Base-by-base conservation (phyloP, 2,888 invertebrate genomes). In the Dilophus febrilis region DNA sequence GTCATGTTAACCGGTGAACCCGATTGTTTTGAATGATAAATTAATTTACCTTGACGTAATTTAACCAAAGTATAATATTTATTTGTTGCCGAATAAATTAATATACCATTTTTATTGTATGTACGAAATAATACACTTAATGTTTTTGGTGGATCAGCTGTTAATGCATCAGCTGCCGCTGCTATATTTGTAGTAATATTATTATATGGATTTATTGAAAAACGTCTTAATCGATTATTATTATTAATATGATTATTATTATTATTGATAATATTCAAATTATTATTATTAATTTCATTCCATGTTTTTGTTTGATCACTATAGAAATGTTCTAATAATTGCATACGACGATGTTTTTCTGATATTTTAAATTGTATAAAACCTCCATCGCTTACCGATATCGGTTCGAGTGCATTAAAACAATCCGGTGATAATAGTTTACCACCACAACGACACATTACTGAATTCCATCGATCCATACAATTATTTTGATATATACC, bases 51-150 rank as follows among this genome's bases (percentile, higher is more conserved):
- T 45, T 74, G 72, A 32, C 72, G 64, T 17, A 91, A 58, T 64
- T 88, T 83, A 42, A 91, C 67, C 2, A 83, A 70, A 2, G 90
- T 88, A 53, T 77, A 88, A 58, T 88, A 84, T 55, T 83, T 83
- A 52, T 86, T 84, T 29, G 85, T 87, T 1, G 84, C 82, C 2
- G 88, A 77, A 55, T 83, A 86, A 49, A 92, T 68, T n/a, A 95
- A 62, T 26, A 90, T 65, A 2, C 90, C 92, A 51, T 82, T 74
- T 33, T 70, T 66, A 53, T 75, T 74, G 14, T 77, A 71, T 0
- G 92, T 91, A 50, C 84, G 71, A 57, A 94, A 88, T 48, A 79
- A 70, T 40, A 94, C 65, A 40, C 84, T 77, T 16, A 91, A 62
- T 4, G 72, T 73, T 58, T 88, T 90, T 2, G 74, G 69, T 4